Conservation (phyloP, 2,888 invertebrate genomes). For the Limnephilus lunatus region DNA sequence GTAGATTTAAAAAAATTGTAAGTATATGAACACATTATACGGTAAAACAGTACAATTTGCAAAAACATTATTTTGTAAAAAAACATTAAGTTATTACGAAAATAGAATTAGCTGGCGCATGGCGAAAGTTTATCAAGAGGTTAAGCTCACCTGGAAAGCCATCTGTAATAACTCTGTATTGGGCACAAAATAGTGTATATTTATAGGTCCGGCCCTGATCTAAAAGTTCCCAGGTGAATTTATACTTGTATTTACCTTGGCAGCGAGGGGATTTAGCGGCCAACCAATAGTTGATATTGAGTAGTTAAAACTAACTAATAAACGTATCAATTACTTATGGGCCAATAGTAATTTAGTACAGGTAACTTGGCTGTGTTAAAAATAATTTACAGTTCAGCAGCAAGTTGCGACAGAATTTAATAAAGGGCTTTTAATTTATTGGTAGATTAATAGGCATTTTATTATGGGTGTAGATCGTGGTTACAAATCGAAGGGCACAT, state of each 20-base stretch:
- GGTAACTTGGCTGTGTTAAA: neutral
- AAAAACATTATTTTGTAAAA: too few species aligned
- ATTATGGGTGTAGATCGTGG: neutral
- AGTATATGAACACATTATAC: too few species aligned
- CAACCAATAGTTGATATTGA: neutral
- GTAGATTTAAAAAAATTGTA: too few species aligned
- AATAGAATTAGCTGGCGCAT: too few species aligned
- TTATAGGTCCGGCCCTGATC: neutral
- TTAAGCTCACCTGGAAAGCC: too few species aligned
- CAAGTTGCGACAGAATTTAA: neutral
- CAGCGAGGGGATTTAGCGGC: conserved; percentile 1
- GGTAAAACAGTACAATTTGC: too few species aligned
- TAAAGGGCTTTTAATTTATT: neutral
- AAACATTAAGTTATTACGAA: too few species aligned
- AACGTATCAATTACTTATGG: neutral
- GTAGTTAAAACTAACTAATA: neutral
- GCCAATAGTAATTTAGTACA: neutral
- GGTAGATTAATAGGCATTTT: neutral
- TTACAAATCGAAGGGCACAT: neutral
- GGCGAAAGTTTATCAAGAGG: too few species aligned
- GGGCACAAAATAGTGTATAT: neutral
- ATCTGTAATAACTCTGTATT: too few species aligned
- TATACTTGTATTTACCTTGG: neutral
- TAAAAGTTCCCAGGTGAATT: neutral
- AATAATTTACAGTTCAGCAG: too few species aligned